phyloP scores from a whole-genome alignment of 2,113 vertebrate genomes.

The Nematolebias whitei region DNA sequence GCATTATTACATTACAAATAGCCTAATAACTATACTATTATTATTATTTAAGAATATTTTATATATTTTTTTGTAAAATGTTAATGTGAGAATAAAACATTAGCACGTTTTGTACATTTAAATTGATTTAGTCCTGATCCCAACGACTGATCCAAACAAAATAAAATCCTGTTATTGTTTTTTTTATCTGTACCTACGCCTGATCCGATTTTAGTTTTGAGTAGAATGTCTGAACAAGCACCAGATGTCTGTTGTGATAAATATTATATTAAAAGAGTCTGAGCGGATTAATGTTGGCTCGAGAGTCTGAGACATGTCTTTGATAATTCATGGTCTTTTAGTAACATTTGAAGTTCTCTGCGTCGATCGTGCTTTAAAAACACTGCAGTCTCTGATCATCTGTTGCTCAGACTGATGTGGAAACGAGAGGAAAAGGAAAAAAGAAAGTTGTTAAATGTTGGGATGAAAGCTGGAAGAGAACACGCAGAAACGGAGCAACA shows the following conservation, averaged over 20 bases:
- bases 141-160: too few relatives aligned
- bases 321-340: neutral
- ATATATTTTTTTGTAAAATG: too few relatives aligned
- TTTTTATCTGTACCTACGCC: neutral
- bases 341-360: constrained; percentile 24
- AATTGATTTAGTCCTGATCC: too few relatives aligned
- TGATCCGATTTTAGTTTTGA: rapidly evolving
- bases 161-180: too few relatives aligned
- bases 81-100: too few relatives aligned
- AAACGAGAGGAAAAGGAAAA: constrained; percentile 14
- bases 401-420: constrained; percentile 61
- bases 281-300: rapidly evolving
- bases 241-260: neutral
- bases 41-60: too few relatives aligned
- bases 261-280: neutral
- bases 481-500: neutral
- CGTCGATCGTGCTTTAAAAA: constrained; percentile 50
- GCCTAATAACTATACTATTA: too few relatives aligned
- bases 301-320: neutral
- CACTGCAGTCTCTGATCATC: constrained; percentile 44
- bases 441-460: constrained; percentile 13
- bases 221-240: neutral
- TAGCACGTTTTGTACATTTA: too few relatives aligned
- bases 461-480: neutral
- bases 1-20: too few relatives aligned